phyloP scores from a whole-genome alignment of 1,140 invertebrate species.

The Drosophila tropicalis region DNA sequence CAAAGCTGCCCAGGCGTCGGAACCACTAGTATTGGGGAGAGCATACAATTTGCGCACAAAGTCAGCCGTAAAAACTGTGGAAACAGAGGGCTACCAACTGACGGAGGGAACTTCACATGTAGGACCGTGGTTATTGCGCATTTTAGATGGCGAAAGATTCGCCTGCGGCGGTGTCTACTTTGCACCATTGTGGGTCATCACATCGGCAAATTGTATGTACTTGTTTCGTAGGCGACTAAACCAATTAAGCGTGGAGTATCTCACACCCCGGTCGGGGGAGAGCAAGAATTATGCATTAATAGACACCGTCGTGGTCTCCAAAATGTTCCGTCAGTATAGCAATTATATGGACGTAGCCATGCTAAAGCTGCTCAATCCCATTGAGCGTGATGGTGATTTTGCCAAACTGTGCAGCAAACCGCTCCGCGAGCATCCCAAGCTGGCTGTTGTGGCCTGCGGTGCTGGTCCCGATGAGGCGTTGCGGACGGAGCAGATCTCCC shows the following conservation, averaged over 20 bases:
- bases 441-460: slow-evolving; percentile 32
- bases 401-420: slow-evolving; percentile 28
- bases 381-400: not conserved
- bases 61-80: slow-evolving; percentile 10
- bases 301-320: slow-evolving; percentile 9
- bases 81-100: slow-evolving; percentile 6
- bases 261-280: not conserved
- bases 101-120: slow-evolving; percentile 20
- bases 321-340: slow-evolving; percentile 6
- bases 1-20: not conserved
- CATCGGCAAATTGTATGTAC: slow-evolving; percentile 40
- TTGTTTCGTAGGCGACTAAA: not conserved
- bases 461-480: not conserved
- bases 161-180: slow-evolving; percentile 39
- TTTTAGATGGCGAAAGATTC: slow-evolving; percentile 22
- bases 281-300: not conserved
- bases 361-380: slow-evolving; percentile 22
- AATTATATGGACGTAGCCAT: slow-evolving; percentile 50
- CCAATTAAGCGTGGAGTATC: slow-evolving; percentile 17
- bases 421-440: not conserved
- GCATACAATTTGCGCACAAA: not conserved
- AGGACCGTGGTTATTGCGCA: slow-evolving; percentile 28
- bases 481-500: slow-evolving; percentile 3
- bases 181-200: slow-evolving; percentile 14
- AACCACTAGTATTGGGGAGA: not conserved